Evolutionary conservation across 2,888 invertebrate species (phyloP).

Genomic region (Xestia c-nigrum): DNA sequence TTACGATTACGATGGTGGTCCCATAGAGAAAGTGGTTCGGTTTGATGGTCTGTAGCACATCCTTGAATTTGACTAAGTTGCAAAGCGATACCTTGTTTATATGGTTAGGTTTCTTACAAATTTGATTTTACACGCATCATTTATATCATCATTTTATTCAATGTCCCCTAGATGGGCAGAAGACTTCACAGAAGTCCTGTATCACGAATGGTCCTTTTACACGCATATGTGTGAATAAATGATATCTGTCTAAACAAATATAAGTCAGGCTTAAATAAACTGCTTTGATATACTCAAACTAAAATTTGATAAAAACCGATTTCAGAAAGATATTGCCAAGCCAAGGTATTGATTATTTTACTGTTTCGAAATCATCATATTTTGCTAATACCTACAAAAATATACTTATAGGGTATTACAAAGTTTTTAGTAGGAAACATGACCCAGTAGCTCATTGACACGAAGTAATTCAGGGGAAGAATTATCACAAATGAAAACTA

Average conservation of each 20-base stretch:
- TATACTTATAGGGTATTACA: not conserved
- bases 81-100: no score
- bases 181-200: not conserved
- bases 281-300: not conserved
- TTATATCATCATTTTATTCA: no score
- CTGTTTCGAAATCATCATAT: not conserved
- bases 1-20: no score
- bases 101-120: not conserved
- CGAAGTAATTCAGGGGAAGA: not conserved
- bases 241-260: not conserved
- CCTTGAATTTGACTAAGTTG: no score
- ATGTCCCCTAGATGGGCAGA: not conserved
- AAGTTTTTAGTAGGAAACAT: not conserved
- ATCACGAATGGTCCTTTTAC: not conserved
- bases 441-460: not conserved
- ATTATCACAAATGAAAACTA: no score
- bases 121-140: not conserved
- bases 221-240: not conserved
- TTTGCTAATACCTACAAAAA: not conserved
- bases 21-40: no score
- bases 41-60: no score
- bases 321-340: not conserved
- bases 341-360: not conserved
- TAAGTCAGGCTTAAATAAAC: not conserved
- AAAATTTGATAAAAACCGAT: not conserved